These are phyloP conservation scores for Leucoraja erinaceus DNA, from an alignment of 2,113 vertebrate species.

Conservation along the genomic window DNA sequence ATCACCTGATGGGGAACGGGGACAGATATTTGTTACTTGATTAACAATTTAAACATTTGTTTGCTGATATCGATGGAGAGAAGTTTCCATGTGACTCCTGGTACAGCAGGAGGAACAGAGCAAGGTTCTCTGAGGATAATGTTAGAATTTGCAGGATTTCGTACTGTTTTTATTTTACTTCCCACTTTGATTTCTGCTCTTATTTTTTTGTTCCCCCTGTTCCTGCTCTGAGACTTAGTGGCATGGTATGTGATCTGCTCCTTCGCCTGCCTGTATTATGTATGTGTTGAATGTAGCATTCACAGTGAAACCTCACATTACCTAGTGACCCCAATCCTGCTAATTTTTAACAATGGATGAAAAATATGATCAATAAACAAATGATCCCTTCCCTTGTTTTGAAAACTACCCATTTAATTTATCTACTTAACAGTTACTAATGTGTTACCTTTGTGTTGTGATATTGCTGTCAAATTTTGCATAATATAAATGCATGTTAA, in stretches of 20 bases:
- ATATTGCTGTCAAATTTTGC: conserved; percentile 24
- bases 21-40: not conserved
- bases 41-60: not conserved
- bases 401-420: conserved; percentile 10
- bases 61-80: not conserved
- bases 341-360: not conserved
- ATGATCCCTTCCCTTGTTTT: conserved; percentile 19
- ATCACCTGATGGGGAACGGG: not conserved
- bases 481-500: conserved; percentile 28
- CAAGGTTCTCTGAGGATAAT: not conserved
- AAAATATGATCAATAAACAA: not conserved
- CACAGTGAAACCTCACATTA: not conserved
- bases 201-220: not conserved
- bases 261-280: not conserved
- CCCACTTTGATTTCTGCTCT: not conserved
- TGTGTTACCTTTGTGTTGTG: not conserved
- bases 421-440: not conserved
- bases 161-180: not conserved
- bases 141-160: not conserved
- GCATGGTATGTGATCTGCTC: conserved; percentile 15
- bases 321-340: not conserved
- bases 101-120: not conserved
- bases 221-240: not conserved
- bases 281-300: not conserved
- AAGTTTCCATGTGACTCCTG: not conserved